Conservation (phyloP, 2,797 vertebrate genomes). For the Euthynnus affinis region DNA sequence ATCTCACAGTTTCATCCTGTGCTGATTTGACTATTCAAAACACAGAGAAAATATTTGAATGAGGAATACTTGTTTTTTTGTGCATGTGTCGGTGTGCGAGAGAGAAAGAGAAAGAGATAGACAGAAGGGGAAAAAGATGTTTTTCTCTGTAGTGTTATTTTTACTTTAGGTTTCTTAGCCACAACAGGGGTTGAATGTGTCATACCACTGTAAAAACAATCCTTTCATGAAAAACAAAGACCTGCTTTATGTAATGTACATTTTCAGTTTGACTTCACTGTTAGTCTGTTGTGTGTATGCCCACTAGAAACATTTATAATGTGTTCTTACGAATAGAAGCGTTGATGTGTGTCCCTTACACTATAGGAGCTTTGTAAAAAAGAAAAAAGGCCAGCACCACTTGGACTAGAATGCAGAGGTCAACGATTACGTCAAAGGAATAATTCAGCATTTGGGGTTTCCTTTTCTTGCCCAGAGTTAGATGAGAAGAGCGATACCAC, state of each 20-base stretch:
- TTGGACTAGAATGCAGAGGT: too few relatives aligned
- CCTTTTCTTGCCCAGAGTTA: too few relatives aligned
- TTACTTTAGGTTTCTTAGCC: neutral
- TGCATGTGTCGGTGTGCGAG: neutral
- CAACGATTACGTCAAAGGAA: too few relatives aligned
- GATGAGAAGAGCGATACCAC: too few relatives aligned
- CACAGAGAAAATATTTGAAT: constrained; percentile 53
- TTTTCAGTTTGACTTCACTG: neutral
- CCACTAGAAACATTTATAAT: neutral
- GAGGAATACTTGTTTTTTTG: constrained; percentile 9
- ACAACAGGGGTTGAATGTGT: constrained; percentile 1
- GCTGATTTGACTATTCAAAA: constrained; percentile 75
- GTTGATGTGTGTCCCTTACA: too few relatives aligned
- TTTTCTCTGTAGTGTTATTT: neutral
- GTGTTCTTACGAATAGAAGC: neutral
- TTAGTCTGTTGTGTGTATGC: neutral
- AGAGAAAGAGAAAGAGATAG: neutral
- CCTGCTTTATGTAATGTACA: neutral
- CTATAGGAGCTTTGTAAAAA: too few relatives aligned
- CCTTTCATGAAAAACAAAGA: neutral
- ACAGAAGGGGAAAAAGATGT: too few relatives aligned
- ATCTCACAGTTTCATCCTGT: constrained; percentile 50
- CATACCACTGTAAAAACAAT: neutral
- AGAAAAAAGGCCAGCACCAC: too few relatives aligned
- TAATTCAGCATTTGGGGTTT: too few relatives aligned